Evolutionary conservation across 1,140 invertebrate genomes (phyloP).

Genomic region (Sitobion miscanthi): DNA sequence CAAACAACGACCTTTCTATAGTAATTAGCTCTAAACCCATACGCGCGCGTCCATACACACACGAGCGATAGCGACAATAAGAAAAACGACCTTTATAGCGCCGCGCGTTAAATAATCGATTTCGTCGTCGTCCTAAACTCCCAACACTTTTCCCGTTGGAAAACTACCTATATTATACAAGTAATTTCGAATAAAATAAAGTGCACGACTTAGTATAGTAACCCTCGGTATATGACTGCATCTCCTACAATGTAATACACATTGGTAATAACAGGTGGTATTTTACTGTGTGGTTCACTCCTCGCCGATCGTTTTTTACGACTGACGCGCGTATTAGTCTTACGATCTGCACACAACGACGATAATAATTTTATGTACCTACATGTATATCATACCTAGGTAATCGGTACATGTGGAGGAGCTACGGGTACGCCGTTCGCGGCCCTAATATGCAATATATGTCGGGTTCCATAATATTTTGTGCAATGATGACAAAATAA

Average conservation of each 20-base stretch:
- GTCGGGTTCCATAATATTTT: background rate
- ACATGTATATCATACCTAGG: no score
- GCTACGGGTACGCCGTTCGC: background rate
- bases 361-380: background rate
- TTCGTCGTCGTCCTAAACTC: background rate
- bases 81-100: background rate
- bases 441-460: no score
- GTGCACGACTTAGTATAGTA: background rate
- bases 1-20: background rate
- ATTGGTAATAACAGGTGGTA: no score
- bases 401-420: background rate
- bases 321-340: no score
- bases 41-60: background rate
- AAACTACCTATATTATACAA: background rate
- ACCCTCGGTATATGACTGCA: background rate
- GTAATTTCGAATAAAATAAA: background rate
- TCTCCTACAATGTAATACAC: background rate
- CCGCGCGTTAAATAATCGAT: background rate
- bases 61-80: background rate
- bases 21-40: slow-evolving; percentile 14
- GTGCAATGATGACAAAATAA: background rate
- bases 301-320: background rate
- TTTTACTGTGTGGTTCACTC: background rate
- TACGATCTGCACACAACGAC: background rate
- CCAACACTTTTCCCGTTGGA: background rate